Percentiles rank a stretch among this genome's conserved stretches.
phyloP scores from a whole-genome alignment of 2,888 invertebrate species.

The Lutraria lutraria region DNA sequence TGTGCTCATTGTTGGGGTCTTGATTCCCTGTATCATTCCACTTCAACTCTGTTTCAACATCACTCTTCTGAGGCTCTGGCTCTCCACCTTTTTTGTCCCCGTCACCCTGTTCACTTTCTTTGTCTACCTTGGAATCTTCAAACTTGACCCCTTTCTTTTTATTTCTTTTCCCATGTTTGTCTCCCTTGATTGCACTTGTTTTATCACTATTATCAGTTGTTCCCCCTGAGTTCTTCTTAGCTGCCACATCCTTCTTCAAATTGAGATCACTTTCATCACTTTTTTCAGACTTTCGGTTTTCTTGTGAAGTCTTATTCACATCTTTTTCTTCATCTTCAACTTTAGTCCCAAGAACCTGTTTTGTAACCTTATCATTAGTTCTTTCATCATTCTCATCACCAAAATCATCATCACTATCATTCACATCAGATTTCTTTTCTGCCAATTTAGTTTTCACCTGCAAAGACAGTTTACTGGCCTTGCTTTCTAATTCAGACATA shows the following conservation, averaged over 20 bases:
- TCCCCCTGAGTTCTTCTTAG: slow-evolving; percentile 56
- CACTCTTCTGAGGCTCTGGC: slow-evolving; percentile 48
- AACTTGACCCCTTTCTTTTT: slow-evolving; percentile 37
- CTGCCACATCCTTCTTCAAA: slow-evolving; percentile 44
- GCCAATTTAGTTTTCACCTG: slow-evolving; percentile 67
- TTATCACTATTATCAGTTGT: slow-evolving; percentile 47
- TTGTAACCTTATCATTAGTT: slow-evolving; percentile 34
- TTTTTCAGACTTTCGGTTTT: slow-evolving; percentile 19
- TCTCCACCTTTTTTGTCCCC: slow-evolving; percentile 36
- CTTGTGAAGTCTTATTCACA: slow-evolving; percentile 60
- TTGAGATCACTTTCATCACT: slow-evolving; percentile 57
- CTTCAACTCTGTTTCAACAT: slow-evolving; percentile 76
- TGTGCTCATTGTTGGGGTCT: slow-evolving; percentile 74
- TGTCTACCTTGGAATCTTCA: slow-evolving; percentile 3
- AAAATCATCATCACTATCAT: slow-evolving; percentile 64
- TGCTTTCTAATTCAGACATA: slow-evolving; percentile 22
- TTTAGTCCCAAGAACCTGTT: slow-evolving; percentile 20
- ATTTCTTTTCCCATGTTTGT: slow-evolving; percentile 46
- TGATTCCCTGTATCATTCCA: slow-evolving; percentile 72
- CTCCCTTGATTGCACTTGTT: slow-evolving; percentile 55
- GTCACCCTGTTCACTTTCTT: slow-evolving; percentile 25
- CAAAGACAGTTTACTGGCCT: slow-evolving; percentile 52
- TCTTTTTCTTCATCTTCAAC: slow-evolving; percentile 60
- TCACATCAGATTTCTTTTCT: slow-evolving; percentile 45
- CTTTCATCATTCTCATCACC: slow-evolving; percentile 37